phyloP scores from a whole-genome alignment of 2,888 invertebrate genomes.

The Drosophila macrospina region DNA sequence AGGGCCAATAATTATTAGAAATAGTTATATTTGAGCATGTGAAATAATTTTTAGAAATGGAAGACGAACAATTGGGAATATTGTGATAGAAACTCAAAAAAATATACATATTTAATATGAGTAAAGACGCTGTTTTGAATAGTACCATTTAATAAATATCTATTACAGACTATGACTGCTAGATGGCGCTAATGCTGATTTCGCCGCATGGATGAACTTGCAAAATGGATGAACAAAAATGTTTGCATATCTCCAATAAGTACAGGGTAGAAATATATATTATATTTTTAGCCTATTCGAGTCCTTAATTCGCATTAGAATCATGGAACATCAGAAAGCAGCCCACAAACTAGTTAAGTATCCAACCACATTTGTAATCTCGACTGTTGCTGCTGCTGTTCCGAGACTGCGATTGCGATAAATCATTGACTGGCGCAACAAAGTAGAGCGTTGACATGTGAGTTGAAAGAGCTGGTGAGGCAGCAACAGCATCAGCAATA shows the following conservation, averaged over 20 bases:
- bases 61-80: too few species aligned
- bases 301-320: constrained; percentile 38
- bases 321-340: constrained; percentile 21
- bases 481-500: constrained; percentile 13
- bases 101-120: not conserved
- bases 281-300: not conserved
- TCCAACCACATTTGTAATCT: constrained; percentile 55
- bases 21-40: not conserved
- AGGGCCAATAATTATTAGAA: constrained; percentile 6
- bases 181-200: too few species aligned
- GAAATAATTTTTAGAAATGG: constrained; percentile 4
- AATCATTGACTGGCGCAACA: constrained; percentile 61
- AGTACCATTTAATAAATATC: too few species aligned
- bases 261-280: too few species aligned
- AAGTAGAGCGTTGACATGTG: constrained; percentile 70
- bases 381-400: constrained; percentile 20
- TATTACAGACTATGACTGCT: too few species aligned
- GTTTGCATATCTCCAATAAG: too few species aligned
- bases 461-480: constrained; percentile 47
- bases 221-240: too few species aligned
- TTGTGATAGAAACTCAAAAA: not conserved
- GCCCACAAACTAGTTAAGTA: constrained; percentile 24
- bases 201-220: too few species aligned
- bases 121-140: too few species aligned
- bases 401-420: constrained; percentile 51